phyloP scores from a whole-genome alignment of 2,113 vertebrate species.

The Ursus arctos region DNA sequence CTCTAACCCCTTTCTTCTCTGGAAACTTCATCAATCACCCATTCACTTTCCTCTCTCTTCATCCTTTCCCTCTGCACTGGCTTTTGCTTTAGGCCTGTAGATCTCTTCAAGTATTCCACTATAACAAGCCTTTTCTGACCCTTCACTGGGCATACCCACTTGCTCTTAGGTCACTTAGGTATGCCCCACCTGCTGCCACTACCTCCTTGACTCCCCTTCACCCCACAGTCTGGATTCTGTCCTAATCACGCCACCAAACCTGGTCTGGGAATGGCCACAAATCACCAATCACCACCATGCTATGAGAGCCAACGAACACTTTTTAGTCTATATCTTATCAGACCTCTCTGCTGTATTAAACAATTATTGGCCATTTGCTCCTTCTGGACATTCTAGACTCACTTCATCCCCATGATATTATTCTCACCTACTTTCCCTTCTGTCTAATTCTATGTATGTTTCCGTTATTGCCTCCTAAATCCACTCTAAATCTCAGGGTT shows the following conservation, averaged over 20 bases:
- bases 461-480: not conserved
- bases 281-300: not conserved
- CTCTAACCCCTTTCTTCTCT: not conserved
- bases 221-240: not conserved
- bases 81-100: not conserved
- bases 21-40: not conserved
- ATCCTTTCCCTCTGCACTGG: not conserved
- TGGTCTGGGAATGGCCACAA: not conserved
- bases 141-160: not conserved
- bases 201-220: not conserved
- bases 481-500: not conserved
- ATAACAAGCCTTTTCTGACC: not conserved
- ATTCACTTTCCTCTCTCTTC: not conserved
- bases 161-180: not conserved
- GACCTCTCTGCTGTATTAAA: not conserved
- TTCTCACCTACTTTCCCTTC: not conserved
- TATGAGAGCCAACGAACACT: not conserved
- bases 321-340: not conserved
- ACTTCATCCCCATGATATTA: not conserved
- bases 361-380: not conserved
- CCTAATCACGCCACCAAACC: not conserved
- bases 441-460: not conserved
- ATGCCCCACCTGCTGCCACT: not conserved
- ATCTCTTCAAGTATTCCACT: not conserved
- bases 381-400: not conserved